Evolutionary conservation across 2,888 invertebrate species (phyloP), one percentile per base, ranked within the genome.

Genomic region (Phyto melanocephala): DNA sequence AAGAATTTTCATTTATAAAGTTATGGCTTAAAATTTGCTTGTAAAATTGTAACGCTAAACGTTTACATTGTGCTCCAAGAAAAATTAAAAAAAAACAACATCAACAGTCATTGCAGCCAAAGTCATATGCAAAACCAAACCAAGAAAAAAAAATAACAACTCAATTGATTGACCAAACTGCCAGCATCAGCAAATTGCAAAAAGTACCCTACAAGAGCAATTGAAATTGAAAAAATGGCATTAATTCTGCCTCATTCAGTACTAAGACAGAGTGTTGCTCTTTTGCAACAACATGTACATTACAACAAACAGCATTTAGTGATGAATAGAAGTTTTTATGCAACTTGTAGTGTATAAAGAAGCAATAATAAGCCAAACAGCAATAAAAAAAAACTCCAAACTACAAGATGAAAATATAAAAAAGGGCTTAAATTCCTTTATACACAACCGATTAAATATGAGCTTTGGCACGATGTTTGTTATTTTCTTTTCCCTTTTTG

Each of bases 371-470:
- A 65, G 62, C 40, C 70, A 80, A 75, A 45, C 35, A 65, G 33
- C 33, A 68, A 35, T 37, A 60, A 71, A 17, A 54, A 62, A 65
- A 37, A 45, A 68, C 17, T 15, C 11, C 3, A 17, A 50, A 65
- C 65, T 37, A 35, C 15, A 7, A 50, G 50, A 65, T 52, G 20
- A 17, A 40, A 54, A 37, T 37, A 22, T 3, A 65, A 17, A 72
- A 28, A 11, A 54, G 40, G 65, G 60, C 28, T 72, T 3, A 7
- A 75, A 77, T 45, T 62, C 37, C 67, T 80, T 68, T 76, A 50
- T 63, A 50, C 47, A 76, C 75, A 82, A 82, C 79, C 75, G 82
- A 82, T 82, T 82, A 82, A 75, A 79, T 79, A 67, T 82, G 58
- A 65, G 63, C 76, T 76, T 78, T 75, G 45, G 35, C 70, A 71